Evolutionary conservation across 2,797 vertebrate genomes (phyloP), one percentile per base, ranked within the genome.

Genomic region (Brachyrhaphis roseni): DNA sequence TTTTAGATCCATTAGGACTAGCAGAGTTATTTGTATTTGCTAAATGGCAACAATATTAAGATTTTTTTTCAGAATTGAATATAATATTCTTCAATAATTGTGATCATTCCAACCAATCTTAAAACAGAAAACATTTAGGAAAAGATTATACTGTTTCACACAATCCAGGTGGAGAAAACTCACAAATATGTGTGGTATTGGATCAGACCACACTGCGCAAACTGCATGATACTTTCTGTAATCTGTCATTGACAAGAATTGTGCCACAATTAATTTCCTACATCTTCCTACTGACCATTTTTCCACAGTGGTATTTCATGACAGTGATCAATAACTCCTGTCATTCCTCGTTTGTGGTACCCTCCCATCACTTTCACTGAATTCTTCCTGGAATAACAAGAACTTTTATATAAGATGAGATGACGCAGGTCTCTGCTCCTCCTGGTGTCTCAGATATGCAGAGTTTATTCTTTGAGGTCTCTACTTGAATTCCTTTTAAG

Each of bases 311-410:
- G 81, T 90, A 81, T 92, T 91, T 89, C 62, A 80, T 90, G 84
- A 83, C 90, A 87, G 84, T 16, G 87, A 93, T 94, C 89, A 82
- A 93, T 92, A 88, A n/a, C 62, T 78, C 72, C 87, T 84, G 88
- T 92, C 92, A 86, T 76, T 86, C 84, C 86, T 88, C 68, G 91
- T 92, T 82, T 90, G 82, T 79, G 81, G 85, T 77, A 23, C 45
- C 74, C 77, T 76, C 15, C 31, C 46, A 80, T 77, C 53, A 78
- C 85, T 85, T 81, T 79, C 36, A 74, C 47, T 23, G 23, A 78
- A 75, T 46, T 57, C 47, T 51, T 76, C 47, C 46, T 84, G 75
- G 41, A 75, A 75, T 31, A 55, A 57, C 78, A 81, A 70, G 46
- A 85, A 78, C 45, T 13, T 68, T 68, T 68, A 68, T 41, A 41